Percentiles rank a stretch among this genome's conserved stretches.
Evolutionary conservation across 2,797 vertebrate species (phyloP).

Genomic region (Squalus acanthias): DNA sequence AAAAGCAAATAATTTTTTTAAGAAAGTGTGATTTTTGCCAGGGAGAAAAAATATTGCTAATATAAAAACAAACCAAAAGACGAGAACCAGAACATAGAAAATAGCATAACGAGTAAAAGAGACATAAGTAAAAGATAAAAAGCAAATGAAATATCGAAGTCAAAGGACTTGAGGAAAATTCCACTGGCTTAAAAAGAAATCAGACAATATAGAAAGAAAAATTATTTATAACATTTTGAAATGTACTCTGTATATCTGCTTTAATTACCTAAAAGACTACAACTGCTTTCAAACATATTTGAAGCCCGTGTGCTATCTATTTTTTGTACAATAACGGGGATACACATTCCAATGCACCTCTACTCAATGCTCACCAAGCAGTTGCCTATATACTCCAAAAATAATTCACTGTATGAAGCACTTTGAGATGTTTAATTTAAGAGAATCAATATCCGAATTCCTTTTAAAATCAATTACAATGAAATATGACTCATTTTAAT

Average conservation of each 20-base stretch:
- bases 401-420: not conserved
- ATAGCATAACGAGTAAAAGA: not conserved
- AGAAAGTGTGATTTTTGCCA: not conserved
- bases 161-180: not conserved
- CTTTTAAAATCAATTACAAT: not conserved
- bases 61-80: not conserved
- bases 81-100: not conserved
- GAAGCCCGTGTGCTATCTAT: not conserved
- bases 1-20: conserved; percentile 5
- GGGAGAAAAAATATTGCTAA: not conserved
- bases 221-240: not conserved
- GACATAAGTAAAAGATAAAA: not conserved
- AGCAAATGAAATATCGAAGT: not conserved
- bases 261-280: not conserved
- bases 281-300: not conserved
- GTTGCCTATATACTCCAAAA: not conserved
- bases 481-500: not conserved
- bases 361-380: not conserved
- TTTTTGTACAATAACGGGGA: not conserved
- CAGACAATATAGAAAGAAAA: not conserved
- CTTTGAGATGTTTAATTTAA: not conserved
- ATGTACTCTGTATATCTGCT: not conserved
- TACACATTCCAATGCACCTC: not conserved
- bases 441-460: not conserved
- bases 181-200: not conserved